phyloP scores from a whole-genome alignment of 2,113 vertebrate genomes.

The Felis chaus region DNA sequence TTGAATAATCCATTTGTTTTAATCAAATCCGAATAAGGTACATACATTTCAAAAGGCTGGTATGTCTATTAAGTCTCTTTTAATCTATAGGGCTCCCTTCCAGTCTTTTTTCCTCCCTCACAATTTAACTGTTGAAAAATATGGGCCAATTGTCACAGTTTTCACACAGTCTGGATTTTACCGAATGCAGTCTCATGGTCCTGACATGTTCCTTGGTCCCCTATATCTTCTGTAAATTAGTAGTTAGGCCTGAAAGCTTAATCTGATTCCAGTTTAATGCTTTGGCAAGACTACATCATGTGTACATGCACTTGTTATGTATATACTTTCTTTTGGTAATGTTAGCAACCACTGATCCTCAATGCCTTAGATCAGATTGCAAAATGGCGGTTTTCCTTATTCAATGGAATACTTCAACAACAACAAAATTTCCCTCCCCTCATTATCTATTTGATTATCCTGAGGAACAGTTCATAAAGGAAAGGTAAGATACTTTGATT shows the following conservation, averaged over 20 bases:
- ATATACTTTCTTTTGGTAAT: background rate
- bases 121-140: conserved; percentile 24
- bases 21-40: conserved; percentile 21
- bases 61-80: background rate
- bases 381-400: background rate
- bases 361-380: background rate
- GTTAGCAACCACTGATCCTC: background rate
- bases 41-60: background rate
- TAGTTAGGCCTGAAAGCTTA: background rate
- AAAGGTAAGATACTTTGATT: background rate
- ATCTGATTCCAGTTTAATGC: background rate
- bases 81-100: background rate
- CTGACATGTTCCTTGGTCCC: background rate
- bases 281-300: background rate
- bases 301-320: background rate
- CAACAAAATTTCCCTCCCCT: background rate
- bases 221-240: background rate
- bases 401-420: background rate
- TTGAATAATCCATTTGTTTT: conserved; percentile 27
- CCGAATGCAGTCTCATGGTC: background rate
- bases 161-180: background rate
- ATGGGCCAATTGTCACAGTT: background rate
- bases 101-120: background rate
- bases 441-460: background rate
- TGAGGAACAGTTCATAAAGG: background rate